Conservation (phyloP, 2,888 invertebrate species). For the Chouioia cunea region DNA sequence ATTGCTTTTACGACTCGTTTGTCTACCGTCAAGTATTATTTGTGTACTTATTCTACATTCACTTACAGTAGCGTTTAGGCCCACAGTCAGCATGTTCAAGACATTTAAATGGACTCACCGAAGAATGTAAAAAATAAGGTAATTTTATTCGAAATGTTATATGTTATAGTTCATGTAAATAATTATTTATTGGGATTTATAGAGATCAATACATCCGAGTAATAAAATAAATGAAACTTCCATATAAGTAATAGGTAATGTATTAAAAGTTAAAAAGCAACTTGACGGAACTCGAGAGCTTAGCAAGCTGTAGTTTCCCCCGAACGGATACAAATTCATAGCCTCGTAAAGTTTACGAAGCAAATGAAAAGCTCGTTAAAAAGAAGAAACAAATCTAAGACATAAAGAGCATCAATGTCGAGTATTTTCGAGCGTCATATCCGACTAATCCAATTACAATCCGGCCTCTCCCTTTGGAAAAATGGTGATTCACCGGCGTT, state of each 20-base stretch:
- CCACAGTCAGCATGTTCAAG: background rate
- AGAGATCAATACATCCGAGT: too few species aligned
- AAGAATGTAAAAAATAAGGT: slow-evolving; percentile 18
- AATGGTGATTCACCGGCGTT: too few species aligned
- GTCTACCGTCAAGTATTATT: too few species aligned
- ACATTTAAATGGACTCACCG: slow-evolving; percentile 21
- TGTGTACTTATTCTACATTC: too few species aligned
- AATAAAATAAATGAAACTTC: too few species aligned
- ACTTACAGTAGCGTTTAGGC: too few species aligned
- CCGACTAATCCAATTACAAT: slow-evolving; percentile 32
- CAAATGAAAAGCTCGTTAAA: slow-evolving; percentile 21
- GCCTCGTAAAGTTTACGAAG: slow-evolving; percentile 29
- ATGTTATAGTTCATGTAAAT: background rate
- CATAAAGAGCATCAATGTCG: slow-evolving; percentile 3
- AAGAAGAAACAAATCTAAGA: background rate
- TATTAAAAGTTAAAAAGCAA: slow-evolving; percentile 16
- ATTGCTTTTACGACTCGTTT: background rate
- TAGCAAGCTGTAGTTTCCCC: slow-evolving; percentile 5
- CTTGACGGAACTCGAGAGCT: background rate
- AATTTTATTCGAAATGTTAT: slow-evolving; percentile 11
- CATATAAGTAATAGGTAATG: background rate
- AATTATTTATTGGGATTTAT: too few species aligned
- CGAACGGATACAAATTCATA: slow-evolving; percentile 23
- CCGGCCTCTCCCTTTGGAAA: background rate
- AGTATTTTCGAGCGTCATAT: slow-evolving; percentile 6